Evolutionary conservation across 2,888 invertebrate genomes (phyloP).

Genomic region (Agrotis puta): DNA sequence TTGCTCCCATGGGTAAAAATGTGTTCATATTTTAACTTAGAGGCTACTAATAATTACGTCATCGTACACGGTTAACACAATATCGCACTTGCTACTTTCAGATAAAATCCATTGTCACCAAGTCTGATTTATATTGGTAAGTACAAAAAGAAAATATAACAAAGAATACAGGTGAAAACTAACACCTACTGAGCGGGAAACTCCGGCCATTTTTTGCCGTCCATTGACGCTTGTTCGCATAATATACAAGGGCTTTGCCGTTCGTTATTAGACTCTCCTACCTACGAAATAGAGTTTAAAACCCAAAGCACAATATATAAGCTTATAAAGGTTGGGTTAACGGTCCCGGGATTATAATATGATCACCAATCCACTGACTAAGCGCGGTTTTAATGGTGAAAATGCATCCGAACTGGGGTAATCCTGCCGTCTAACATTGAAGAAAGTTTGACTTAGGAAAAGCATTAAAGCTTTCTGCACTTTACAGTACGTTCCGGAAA

Average conservation of each 20-base stretch:
- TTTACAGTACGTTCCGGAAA: neutral
- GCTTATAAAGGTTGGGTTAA: constrained; percentile 25
- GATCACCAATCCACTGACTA: constrained; percentile 36
- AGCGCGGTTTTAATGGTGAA: constrained; percentile 43
- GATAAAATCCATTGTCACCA: neutral
- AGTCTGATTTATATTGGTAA: neutral
- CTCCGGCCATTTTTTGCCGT: constrained; percentile 26
- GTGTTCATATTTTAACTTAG: no score
- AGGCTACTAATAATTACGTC: no score
- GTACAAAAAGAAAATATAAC: neutral
- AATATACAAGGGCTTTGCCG: constrained; percentile 15
- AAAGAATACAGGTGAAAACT: constrained; percentile 18
- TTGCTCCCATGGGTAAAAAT: no score
- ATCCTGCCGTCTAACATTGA: constrained; percentile 18
- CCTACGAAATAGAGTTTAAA: constrained; percentile 17
- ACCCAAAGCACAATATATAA: constrained; percentile 16
- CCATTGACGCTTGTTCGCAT: constrained; percentile 30
- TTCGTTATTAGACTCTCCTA: constrained; percentile 21
- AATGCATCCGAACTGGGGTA: constrained; percentile 44
- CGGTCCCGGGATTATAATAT: constrained; percentile 41
- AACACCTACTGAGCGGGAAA: constrained; percentile 24
- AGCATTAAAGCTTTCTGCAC: constrained; percentile 4
- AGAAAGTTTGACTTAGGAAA: constrained; percentile 24
- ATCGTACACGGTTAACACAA: neutral
- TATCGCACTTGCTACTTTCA: neutral